A percentile compares a stretch with the other conserved stretches of the same genome.
Conservation (phyloP, 2,797 vertebrate genomes). For the Premnoplex brunnescens region DNA sequence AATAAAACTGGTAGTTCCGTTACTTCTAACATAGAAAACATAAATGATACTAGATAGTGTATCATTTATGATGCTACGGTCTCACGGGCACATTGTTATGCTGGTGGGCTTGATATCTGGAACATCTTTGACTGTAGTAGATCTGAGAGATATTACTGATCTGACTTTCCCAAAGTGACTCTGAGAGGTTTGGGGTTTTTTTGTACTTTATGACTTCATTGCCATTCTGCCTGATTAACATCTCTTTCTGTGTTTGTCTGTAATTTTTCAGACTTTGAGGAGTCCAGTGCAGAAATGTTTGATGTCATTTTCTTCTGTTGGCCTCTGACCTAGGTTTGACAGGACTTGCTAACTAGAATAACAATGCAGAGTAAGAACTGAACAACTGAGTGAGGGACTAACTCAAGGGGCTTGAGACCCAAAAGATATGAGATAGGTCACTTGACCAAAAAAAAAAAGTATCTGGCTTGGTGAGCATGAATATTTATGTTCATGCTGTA, state of each 20-base stretch:
- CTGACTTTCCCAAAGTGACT: background rate
- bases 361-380: background rate
- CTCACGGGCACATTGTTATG: background rate
- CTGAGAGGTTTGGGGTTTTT: background rate
- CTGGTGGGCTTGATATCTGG: background rate
- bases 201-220: background rate
- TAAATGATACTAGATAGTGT: background rate
- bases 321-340: background rate
- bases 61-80: background rate
- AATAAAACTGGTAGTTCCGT: background rate
- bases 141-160: background rate
- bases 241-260: background rate
- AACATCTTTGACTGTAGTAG: background rate
- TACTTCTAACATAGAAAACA: background rate
- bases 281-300: background rate
- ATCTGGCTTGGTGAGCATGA: background rate
- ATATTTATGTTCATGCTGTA: background rate
- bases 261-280: background rate
- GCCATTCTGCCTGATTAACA: background rate
- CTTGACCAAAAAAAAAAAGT: background rate
- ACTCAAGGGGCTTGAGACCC: background rate
- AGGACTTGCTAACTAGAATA: background rate
- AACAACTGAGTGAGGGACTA: background rate
- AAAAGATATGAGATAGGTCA: background rate
- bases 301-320: background rate